Conservation (phyloP, 35 echinoderm and acorn worm genomes). For the Apostichopus californicus region DNA sequence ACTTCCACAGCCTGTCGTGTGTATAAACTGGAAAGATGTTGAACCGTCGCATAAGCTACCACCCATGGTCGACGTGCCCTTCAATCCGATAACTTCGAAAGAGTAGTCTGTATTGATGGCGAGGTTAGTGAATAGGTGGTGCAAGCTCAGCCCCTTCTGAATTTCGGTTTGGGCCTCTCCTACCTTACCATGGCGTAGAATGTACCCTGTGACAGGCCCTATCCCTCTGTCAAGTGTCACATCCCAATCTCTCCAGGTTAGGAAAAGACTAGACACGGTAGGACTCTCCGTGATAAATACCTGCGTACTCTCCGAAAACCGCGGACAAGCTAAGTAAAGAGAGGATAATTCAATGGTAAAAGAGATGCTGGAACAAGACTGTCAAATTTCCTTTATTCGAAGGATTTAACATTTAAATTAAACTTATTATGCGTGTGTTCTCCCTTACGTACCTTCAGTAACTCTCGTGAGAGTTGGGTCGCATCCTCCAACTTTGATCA, state of each 20-base stretch:
- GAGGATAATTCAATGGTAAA: no score
- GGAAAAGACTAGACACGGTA: neutral
- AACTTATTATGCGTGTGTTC: no score
- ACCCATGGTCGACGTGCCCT: neutral
- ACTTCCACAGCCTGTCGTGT: constrained; percentile 1
- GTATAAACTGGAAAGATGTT: neutral
- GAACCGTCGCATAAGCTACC: neutral
- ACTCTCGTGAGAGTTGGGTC: no score
- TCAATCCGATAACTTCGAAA: neutral
- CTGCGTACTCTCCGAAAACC: neutral
- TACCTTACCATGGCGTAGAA: neutral
- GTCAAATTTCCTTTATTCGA: no score
- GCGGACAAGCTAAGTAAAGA: neutral
- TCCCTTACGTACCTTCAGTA: no score
- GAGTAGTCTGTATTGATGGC: neutral
- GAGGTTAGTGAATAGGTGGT: neutral
- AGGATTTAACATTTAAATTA: no score
- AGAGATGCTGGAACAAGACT: no score
- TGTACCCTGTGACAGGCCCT: neutral
- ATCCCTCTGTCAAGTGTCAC: constrained; percentile 1
- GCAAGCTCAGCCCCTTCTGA: neutral
- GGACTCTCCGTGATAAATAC: neutral
- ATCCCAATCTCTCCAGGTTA: neutral
- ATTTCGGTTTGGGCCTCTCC: neutral
- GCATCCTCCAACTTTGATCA: no score